A percentile compares a stretch with the other conserved stretches of the same genome.
These are phyloP conservation scores for Vanessa tameamea DNA, from an alignment of 1,140 invertebrate genomes.

Conservation along the genomic window DNA sequence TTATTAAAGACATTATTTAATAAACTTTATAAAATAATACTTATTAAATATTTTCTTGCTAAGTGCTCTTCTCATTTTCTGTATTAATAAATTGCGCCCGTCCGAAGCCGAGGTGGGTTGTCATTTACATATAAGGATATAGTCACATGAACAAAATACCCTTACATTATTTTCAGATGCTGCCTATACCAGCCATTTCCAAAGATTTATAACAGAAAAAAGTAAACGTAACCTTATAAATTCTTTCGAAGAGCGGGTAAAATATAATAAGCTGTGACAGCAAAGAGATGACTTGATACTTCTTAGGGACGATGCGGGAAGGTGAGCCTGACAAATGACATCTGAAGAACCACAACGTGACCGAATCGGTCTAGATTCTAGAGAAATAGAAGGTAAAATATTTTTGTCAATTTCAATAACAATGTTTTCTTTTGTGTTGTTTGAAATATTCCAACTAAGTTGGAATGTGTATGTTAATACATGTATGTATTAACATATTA, in stretches of 20 bases:
- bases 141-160: neutral
- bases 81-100: too few species aligned
- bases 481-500: too few species aligned
- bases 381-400: conserved; percentile 6
- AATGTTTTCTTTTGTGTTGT: too few species aligned
- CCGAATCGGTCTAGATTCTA: conserved; percentile 23
- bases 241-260: conserved; percentile 5
- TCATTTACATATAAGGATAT: neutral
- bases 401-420: neutral
- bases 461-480: too few species aligned
- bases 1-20: too few species aligned
- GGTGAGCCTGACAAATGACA: conserved; percentile 48
- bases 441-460: too few species aligned
- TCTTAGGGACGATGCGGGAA: conserved; percentile 28
- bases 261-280: conserved; percentile 42
- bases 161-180: neutral
- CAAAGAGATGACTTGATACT: conserved; percentile 43
- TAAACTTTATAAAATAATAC: too few species aligned
- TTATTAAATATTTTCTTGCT: too few species aligned
- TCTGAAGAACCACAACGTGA: conserved; percentile 41
- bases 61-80: too few species aligned
- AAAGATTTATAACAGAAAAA: conserved; percentile 8
- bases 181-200: neutral
- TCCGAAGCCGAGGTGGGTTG: too few species aligned
- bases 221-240: conserved; percentile 8